phyloP scores from a whole-genome alignment of 2,888 invertebrate species.

The Leptinotarsa peninsularis region DNA sequence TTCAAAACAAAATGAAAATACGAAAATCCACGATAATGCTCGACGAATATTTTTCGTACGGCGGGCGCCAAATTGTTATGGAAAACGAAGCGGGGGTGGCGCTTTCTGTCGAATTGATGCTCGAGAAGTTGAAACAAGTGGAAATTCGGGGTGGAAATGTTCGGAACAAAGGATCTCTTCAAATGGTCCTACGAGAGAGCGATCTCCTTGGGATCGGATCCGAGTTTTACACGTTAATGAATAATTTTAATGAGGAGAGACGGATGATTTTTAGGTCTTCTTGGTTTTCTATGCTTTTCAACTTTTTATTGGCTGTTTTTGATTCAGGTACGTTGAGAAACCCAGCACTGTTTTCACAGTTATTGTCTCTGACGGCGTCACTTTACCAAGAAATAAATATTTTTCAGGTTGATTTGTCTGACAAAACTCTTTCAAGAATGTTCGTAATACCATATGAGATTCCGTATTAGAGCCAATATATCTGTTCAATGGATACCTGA shows the following conservation, averaged over 20 bases:
- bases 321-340: no score
- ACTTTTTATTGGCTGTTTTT: no score
- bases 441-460: neutral
- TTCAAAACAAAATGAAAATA: slow-evolving; percentile 51
- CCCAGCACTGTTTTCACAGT: no score
- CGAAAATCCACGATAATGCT: slow-evolving; percentile 52
- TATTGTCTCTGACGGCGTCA: no score
- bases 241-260: neutral
- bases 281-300: no score
- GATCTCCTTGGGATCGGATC: neutral
- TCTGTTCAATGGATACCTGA: neutral
- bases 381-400: no score
- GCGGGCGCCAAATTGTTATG: slow-evolving; percentile 50
- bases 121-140: slow-evolving; percentile 24
- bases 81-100: slow-evolving; percentile 44
- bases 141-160: slow-evolving; percentile 21
- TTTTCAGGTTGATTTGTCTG: no score
- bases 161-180: slow-evolving; percentile 23
- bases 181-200: neutral
- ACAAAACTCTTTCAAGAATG: no score
- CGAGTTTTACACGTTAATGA: slow-evolving; percentile 7
- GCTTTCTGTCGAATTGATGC: slow-evolving; percentile 15
- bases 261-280: neutral
- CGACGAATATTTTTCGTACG: slow-evolving; percentile 46
- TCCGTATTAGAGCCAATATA: neutral